phyloP scores from a whole-genome alignment of 2,113 vertebrate species.

The Hyaena hyaena region DNA sequence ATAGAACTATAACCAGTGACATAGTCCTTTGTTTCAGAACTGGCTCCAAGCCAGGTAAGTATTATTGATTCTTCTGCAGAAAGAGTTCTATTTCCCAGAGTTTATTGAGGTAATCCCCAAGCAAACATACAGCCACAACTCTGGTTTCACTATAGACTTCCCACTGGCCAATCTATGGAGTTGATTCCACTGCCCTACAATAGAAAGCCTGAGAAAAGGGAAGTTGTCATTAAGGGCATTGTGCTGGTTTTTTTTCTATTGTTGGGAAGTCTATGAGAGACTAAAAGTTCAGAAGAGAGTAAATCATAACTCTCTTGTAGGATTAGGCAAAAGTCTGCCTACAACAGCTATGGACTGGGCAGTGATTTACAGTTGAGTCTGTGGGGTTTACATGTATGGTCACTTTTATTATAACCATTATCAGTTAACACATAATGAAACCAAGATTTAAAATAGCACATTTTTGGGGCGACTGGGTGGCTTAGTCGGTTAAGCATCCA shows the following conservation, averaged over 20 bases:
- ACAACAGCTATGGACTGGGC: neutral
- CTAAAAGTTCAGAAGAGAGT: slow-evolving; percentile 20
- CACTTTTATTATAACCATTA: neutral
- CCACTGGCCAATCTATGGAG: neutral
- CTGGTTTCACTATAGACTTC: neutral
- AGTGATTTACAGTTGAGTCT: neutral
- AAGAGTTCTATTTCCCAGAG: slow-evolving; percentile 12
- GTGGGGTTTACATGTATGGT: neutral
- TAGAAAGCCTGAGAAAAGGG: neutral
- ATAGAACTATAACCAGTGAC: neutral
- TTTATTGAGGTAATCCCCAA: neutral
- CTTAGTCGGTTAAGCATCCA: no score
- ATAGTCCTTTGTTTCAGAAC: slow-evolving; percentile 51
- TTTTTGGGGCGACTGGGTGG: neutral
- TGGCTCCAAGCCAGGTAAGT: neutral
- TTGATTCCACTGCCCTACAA: neutral
- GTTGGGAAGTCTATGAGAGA: neutral
- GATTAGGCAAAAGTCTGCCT: neutral
- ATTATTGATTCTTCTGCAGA: slow-evolving; percentile 53
- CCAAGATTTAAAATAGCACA: neutral
- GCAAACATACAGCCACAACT: neutral
- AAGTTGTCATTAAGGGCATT: neutral
- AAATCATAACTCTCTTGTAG: neutral
- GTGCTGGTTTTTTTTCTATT: neutral
- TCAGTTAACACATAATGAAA: neutral